Evolutionary conservation across 2,888 invertebrate species (phyloP).

Genomic region (Drosophila ezoana): DNA sequence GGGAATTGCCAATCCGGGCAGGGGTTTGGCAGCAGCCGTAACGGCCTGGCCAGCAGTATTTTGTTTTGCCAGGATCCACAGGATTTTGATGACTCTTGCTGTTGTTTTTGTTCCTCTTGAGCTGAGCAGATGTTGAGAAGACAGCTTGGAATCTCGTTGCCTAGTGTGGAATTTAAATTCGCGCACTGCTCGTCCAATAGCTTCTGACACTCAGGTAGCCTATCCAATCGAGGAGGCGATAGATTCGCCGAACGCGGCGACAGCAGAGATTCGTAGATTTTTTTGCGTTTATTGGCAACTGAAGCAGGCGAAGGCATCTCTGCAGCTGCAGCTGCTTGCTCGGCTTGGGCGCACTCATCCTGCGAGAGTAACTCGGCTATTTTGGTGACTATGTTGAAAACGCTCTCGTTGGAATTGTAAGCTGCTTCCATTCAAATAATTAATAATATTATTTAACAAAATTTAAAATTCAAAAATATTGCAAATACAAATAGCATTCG

Average conservation of each 20-base stretch:
- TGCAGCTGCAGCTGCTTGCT: slow-evolving; percentile 32
- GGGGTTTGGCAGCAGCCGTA: slow-evolving; percentile 9
- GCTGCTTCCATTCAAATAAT: slow-evolving; percentile 39
- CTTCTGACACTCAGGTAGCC: slow-evolving; percentile 15
- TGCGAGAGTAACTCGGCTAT: slow-evolving; percentile 14
- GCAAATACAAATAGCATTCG: slow-evolving; percentile 5
- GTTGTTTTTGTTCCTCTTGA: neutral
- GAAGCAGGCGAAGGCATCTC: neutral
- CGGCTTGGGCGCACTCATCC: slow-evolving; percentile 24
- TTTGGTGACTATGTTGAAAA: slow-evolving; percentile 28
- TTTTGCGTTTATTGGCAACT: slow-evolving; percentile 16
- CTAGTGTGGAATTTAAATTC: slow-evolving; percentile 15
- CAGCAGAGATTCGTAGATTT: slow-evolving; percentile 30
- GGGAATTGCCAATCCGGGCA: neutral
- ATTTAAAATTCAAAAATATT: neutral
- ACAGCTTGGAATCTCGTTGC: slow-evolving; percentile 18
- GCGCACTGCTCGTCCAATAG: slow-evolving; percentile 19
- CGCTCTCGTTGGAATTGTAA: slow-evolving; percentile 12
- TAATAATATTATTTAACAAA: neutral
- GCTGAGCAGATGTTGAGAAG: slow-evolving; percentile 17
- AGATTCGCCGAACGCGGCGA: neutral
- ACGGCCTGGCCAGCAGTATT: slow-evolving; percentile 24
- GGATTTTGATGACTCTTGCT: neutral
- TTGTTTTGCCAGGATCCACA: neutral
- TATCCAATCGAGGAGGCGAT: neutral